Base-by-base conservation (phyloP, 92 coral and sea anemone species). In the Umimayanthus chanpuru region DNA sequence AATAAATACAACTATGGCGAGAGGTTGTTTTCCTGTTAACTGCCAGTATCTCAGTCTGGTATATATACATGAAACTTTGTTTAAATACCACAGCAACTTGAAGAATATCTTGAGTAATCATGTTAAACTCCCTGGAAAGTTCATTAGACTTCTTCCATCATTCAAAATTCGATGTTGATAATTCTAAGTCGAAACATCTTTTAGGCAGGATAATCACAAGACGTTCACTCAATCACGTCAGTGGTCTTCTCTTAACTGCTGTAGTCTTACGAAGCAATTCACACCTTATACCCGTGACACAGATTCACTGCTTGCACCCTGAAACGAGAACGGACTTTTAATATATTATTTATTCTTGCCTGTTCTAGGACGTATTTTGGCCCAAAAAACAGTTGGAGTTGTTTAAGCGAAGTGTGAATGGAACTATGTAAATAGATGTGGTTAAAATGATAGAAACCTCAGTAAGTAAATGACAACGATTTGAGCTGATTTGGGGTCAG, bases 241-340 rank as follows among this genome's bases (percentile, higher is more conserved):
- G 58, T 10, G 58, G 58, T 74, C 21, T 74, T 38, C 36, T 74
- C 4, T 20, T 23, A 76, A 4, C 9, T 39, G 80, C 15, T 21
- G 49, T 9, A 76, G 49, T 38, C 28, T 76, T 76, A 25, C 20
- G 55, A 10, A 41, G 32, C 61, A 66, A 7, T 61, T 49, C n/a
- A 11, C 20, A 36, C 39, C 26, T 81, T 40, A 81, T 23, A 81
- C 86, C 66, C 44, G 66, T 81, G 86, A 81, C 20, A 81, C 86
- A 28, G 82, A 78, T 21, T 81, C 86, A 64, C 86, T 44, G 86
- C 75, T 38, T 39, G 75, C 32, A 66, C 86, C 86, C 86, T 81
- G 86, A 66, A 81, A 81, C 16, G 41, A 40, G 36, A 81, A 61
- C 64, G 56, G 9, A 66, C 36, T 26, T 36, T 65, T 7, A 38